These are phyloP conservation scores for Cantharis rustica DNA, from an alignment of 2,888 invertebrate genomes.

Conservation along the genomic window DNA sequence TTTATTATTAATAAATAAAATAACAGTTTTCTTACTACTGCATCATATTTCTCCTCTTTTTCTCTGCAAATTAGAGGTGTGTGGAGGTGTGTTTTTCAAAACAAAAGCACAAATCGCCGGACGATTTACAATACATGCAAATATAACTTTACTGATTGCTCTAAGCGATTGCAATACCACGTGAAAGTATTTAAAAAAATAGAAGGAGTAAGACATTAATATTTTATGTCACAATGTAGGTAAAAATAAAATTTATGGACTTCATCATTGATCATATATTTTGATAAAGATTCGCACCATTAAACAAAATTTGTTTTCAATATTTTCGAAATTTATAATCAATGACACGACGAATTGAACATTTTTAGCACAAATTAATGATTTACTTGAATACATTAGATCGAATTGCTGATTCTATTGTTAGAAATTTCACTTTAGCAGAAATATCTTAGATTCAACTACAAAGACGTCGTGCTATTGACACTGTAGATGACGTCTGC, in stretches of 20 bases:
- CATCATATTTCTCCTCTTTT: background rate
- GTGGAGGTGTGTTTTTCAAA: background rate
- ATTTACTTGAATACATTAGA: background rate
- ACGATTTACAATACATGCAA: background rate
- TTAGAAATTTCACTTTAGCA: background rate
- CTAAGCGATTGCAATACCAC: background rate
- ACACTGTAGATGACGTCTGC: background rate
- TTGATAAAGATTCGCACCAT: no score
- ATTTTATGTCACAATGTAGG: no score
- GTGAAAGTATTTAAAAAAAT: no score
- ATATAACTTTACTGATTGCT: no score
- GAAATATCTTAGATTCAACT: background rate
- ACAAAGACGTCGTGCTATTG: background rate
- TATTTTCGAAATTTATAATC: background rate
- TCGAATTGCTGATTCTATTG: background rate
- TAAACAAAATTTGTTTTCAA: no score
- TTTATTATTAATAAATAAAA: no score
- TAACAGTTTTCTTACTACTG: background rate
- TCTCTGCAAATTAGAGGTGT: background rate
- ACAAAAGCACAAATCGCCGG: background rate
- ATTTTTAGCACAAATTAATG: background rate
- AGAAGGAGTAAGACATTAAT: background rate
- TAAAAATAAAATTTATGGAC: no score
- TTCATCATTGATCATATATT: no score
- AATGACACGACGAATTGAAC: background rate